Evolutionary conservation across 2,888 invertebrate genomes (phyloP).

Genomic region (Drosophila mercatorum): DNA sequence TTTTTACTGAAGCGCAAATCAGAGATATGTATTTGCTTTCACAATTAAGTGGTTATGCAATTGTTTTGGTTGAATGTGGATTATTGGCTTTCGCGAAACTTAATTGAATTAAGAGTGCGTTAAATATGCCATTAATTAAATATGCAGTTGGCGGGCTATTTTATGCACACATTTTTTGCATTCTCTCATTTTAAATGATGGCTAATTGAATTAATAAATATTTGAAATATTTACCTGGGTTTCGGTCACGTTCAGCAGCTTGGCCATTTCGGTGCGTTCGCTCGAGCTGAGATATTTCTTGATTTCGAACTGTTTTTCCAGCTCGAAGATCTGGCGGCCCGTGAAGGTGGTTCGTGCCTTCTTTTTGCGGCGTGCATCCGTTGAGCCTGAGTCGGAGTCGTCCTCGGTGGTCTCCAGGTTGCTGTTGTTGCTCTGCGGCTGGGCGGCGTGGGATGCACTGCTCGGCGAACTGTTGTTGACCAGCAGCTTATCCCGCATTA

Average conservation of each 20-base stretch:
- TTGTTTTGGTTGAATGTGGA: slow-evolving; percentile 8
- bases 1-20: slow-evolving; percentile 1
- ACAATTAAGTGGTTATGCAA: slow-evolving; percentile 27
- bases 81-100: slow-evolving; percentile 12
- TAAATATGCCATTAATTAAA: slow-evolving; percentile 23
- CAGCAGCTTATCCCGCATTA: slow-evolving; percentile 76
- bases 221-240: slow-evolving; percentile 91
- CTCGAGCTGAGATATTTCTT: slow-evolving; percentile 98
- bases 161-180: not conserved
- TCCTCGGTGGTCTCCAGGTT: slow-evolving; percentile 85
- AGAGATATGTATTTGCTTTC: not conserved
- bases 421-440: slow-evolving; percentile 39
- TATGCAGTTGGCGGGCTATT: not conserved
- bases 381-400: slow-evolving; percentile 85
- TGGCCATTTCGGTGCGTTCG: slow-evolving; percentile 97
- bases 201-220: not conserved
- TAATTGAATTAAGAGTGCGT: slow-evolving; percentile 23
- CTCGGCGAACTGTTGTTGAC: slow-evolving; percentile 56
- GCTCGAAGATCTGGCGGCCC: slow-evolving; percentile 97
- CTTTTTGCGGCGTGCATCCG: slow-evolving; percentile 88
- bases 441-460: slow-evolving; percentile 33
- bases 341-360: slow-evolving; percentile 98
- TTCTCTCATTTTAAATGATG: not conserved
- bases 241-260: slow-evolving; percentile 96
- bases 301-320: slow-evolving; percentile 97